Evolutionary conservation across 2,113 vertebrate species (phyloP).

Genomic region (Origma solitaria): DNA sequence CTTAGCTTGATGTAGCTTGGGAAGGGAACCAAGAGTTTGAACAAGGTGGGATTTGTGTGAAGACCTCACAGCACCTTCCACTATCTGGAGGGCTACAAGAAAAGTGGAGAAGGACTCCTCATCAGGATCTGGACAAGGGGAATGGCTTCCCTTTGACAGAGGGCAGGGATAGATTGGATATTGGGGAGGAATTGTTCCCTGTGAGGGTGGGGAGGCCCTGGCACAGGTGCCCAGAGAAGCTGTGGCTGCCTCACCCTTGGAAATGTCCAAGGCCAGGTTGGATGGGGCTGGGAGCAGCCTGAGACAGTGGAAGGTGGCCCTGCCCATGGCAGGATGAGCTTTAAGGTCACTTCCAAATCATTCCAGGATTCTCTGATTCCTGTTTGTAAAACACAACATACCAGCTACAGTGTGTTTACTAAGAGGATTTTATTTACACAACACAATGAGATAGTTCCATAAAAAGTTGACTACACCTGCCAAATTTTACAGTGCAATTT

Average conservation of each 20-base stretch:
- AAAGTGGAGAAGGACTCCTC: neutral
- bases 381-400: neutral
- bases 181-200: neutral
- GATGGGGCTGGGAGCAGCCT: rapidly evolving
- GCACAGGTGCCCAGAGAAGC: neutral
- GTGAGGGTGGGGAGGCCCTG: rapidly evolving
- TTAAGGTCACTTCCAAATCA: neutral
- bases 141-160: neutral
- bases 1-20: neutral
- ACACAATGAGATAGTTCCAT: neutral
- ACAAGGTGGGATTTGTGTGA: neutral
- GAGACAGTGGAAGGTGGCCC: neutral
- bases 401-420: neutral
- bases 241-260: neutral
- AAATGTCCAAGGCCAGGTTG: rapidly evolving
- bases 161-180: rapidly evolving
- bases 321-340: neutral
- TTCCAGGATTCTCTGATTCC: neutral
- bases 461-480: constrained; percentile 4
- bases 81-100: neutral
- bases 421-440: constrained; percentile 55
- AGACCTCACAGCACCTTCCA: neutral
- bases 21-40: neutral
- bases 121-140: neutral
- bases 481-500: constrained; percentile 27